Base-by-base conservation (phyloP, 2,888 invertebrate genomes). In the Tanypteryx hageni region DNA sequence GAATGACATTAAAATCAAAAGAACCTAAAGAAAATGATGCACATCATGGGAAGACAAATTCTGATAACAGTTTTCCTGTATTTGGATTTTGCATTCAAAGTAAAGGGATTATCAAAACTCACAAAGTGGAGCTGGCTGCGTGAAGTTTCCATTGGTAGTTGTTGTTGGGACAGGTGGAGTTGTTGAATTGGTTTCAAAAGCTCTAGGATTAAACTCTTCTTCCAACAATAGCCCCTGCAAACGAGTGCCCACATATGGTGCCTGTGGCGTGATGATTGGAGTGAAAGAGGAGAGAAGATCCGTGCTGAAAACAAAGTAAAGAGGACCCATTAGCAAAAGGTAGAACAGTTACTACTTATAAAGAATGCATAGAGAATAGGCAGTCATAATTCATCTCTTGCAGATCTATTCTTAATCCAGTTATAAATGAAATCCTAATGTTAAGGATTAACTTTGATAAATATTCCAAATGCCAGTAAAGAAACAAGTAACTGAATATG, bases 141-240 rank as follows among this genome's bases (percentile, higher is more conserved):
- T 27, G 89, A 92, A 92, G 76, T 93, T 92, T 18, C 93, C 93
- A 93, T 93, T 93, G 11, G 18, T 94, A 93, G 81, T 92, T 92
- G 91, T 92, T 44, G 93, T 56, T 92, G 92, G 94, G n/a, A 44
- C 18, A 0, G 11, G 10, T 89, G 89, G 89, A 44, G 68, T 44
- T 31, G 89, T 89, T 18, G 89, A 44, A 68, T 64, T 94, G 85
- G 96, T 96, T 94, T 98, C 98, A 94, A 96, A 97, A 31, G 98
- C 98, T 93, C 98, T 96, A 0, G 99, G 98, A 96, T 99, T 98
- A 94, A 99, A 99, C 95, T 98, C 97, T 94, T 98, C 97, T 94
- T 97, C 97, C 94, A 98, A 96, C 16, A 98, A 95, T 27, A 98
- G 95, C 68, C 97, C 97, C 95, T 98, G 98, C 93, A 98, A 96